Evolutionary conservation across 2,888 invertebrate genomes (phyloP).

Genomic region (Automeris io): DNA sequence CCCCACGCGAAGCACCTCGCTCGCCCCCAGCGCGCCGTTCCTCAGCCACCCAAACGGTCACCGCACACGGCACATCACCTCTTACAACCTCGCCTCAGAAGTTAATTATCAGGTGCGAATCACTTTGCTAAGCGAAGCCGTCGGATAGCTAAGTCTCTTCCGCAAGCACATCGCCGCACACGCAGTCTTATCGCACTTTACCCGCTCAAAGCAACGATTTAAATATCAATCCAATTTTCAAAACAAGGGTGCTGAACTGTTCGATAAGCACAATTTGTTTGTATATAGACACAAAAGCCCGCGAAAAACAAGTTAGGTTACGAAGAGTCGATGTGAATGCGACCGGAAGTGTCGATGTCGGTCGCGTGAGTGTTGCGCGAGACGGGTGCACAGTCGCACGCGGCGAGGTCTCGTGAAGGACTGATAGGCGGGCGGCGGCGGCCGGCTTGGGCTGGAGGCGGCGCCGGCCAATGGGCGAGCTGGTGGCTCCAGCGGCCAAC

Average conservation of each 20-base stretch:
- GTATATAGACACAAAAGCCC: slow-evolving; percentile 1
- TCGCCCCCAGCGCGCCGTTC: slow-evolving; percentile 46
- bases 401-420: slow-evolving; percentile 37
- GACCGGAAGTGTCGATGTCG: slow-evolving; percentile 13
- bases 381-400: slow-evolving; percentile 22
- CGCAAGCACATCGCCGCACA: slow-evolving; percentile 23
- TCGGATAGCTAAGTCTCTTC: slow-evolving; percentile 16
- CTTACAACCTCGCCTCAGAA: slow-evolving; percentile 1
- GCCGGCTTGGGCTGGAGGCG: slow-evolving; percentile 32
- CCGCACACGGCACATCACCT: slow-evolving; percentile 9
- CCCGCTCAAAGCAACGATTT: not conserved
- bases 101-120: not conserved
- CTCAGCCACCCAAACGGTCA: slow-evolving; percentile 6
- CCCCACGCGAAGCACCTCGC: slow-evolving; percentile 45
- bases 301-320: not conserved
- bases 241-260: not conserved
- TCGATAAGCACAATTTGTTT: not conserved
- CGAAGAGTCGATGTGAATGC: not conserved
- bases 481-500: slow-evolving; percentile 35
- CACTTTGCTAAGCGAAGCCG: not conserved
- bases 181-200: not conserved
- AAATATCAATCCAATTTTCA: not conserved
- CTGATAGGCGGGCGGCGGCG: slow-evolving; percentile 27
- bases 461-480: slow-evolving; percentile 30
- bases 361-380: slow-evolving; percentile 21